Conservation (phyloP, 2,797 vertebrate genomes). For the Ispidina lecontei region DNA sequence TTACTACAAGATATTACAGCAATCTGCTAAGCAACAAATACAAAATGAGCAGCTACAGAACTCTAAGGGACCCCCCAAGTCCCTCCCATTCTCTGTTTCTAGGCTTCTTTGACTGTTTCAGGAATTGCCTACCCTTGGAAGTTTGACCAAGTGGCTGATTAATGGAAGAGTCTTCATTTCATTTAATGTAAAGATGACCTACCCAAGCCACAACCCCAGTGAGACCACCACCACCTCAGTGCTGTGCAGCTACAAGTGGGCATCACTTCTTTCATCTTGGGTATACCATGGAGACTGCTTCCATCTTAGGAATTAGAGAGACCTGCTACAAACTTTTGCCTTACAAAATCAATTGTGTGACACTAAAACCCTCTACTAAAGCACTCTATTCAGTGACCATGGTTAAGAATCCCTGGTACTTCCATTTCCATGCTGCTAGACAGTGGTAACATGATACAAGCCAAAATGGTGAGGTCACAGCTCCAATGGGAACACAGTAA, state of each 20-base stretch:
- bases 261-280: not conserved
- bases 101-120: not conserved
- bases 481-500: not conserved
- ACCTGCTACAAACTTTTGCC: not conserved
- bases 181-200: not conserved
- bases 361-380: not conserved
- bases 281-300: not conserved
- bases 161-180: not conserved
- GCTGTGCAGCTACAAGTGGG: not conserved
- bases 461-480: conserved; percentile 1
- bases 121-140: not conserved
- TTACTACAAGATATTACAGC: not conserved
- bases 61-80: not conserved
- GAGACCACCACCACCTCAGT: not conserved
- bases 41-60: not conserved
- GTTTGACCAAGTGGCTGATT: not conserved
- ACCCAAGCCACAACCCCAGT: not conserved
- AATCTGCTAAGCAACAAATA: not conserved
- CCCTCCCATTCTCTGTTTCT: not conserved
- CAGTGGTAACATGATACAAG: not conserved
- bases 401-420: not conserved
- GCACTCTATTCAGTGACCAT: not conserved
- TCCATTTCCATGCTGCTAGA: not conserved
- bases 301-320: not conserved
- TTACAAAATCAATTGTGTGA: not conserved